Evolutionary conservation across 2,797 vertebrate species (phyloP), one percentile per base, ranked within the genome.

Genomic region (Lateolabrax maculatus): DNA sequence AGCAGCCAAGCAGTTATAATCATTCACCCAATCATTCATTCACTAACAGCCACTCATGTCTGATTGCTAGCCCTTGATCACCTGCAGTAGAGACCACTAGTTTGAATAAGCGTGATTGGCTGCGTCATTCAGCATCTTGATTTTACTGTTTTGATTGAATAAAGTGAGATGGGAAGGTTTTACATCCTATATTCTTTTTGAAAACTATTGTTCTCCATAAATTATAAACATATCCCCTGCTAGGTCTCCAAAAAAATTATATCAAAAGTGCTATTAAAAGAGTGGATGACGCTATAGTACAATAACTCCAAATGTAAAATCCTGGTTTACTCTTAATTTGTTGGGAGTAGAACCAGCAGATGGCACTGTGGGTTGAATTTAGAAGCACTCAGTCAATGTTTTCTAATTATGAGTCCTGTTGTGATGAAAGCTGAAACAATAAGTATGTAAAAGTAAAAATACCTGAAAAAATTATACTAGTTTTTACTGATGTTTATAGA

Each of bases 321-420:
- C 15, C 53, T 15, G 9, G 4, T 63, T 41, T 21, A 25, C 5
- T 18, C 19, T n/a, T 1, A 16, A 34, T 3, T 19, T 55, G 3
- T 63, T 58, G 16, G 0, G 4, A 48, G 13, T 25, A 34, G 1
- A 63, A 80, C 87, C 94, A 94, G 87, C 87, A 95, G 95, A 81
- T 91, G 94, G 92, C 89, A 60, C 75, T 92, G 87, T 92, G 36
- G 88, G 36, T 62, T 78, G 60, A 71, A 52, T 74, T 71, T 63
- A 48, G 16, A 6, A 64, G 43, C 7, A 34, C 29, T 39, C 1
- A 5, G 2, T 19, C 27, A 18, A 18, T 39, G 34, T 31, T 43
- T 43, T 41, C 48, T 27, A 36, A 62, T 48, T 8, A 68, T 29
- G n/a, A 63, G 6, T 41, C n/a, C 25, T 39, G 6, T 25, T 53